Evolutionary conservation across 35 echinoderm and acorn worm genomes (phyloP), one percentile per base, ranked within the genome.

Genomic region (Hemicentrotus pulcherrimus): DNA sequence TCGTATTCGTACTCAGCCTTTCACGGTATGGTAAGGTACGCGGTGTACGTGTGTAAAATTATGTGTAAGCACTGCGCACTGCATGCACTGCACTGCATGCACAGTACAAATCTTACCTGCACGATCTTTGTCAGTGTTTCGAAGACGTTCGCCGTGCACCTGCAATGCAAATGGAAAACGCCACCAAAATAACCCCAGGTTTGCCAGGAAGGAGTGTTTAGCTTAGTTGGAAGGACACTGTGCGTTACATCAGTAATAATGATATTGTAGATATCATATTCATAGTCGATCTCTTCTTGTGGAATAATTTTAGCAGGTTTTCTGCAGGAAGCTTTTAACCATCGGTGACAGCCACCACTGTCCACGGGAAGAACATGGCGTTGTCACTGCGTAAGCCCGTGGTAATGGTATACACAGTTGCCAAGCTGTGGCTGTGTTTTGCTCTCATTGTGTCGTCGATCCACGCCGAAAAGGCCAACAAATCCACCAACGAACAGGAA

Each of bases 341-440:
- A 90, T 30, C 88, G 88, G 88, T 9, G 31, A 41, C 31, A 33
- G 86, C 32, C 12, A 30, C 15, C 88, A 90, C 14, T 90, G 15
- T 90, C 15, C 12, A 90, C 32, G 88, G 88, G 88, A 28, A 32
- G 91, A 93, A 93, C 91, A 93, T 93, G 91, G 91, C 91, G 91
- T 55, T 47, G 15, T 47, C 6, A 93, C 35, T 16, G 30, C 46
- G 91, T 28, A 93, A 58, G 48, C 46, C 46, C 9, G 48, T 93
- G 46, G 91, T 47, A 33, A 52, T 93, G 46, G 91, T 47, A 33
- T 93, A 19, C 30, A 31, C 46, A 31, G 91, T 46, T 93, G 45
- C 31, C 24, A 14, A 12, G 48, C 28, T 93, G 48, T 93, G 91
- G 91, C 91, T 93, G 48, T 90, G 65, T 78, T 78, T 78, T 22